Base-by-base conservation (phyloP, 1,140 invertebrate species). In the Vanessa atalanta region DNA sequence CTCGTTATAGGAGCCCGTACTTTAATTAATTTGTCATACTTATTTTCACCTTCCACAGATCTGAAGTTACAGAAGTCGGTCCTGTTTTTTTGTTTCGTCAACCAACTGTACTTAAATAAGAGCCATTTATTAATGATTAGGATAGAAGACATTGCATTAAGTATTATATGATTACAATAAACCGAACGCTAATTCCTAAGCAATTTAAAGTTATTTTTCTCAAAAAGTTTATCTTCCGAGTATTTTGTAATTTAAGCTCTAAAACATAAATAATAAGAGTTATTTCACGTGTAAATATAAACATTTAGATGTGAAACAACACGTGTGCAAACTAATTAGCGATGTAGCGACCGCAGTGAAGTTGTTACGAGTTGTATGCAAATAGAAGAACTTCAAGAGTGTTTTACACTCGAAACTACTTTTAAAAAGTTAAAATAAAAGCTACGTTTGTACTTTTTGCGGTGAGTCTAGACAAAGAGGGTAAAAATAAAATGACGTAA, bases 281-380 rank as follows among this genome's bases (percentile, higher is more conserved):
- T 6, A 65, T 15, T 48, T n/a, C 12, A 48, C 47, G 9, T 43
- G 37, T n/a, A 13, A 31, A 16, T 9, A 11, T 12, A 31, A 31
- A 31, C 26, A 6, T n/a, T 20, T 20, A 13, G 20, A 15, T 70
- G 57, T 37, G 23, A 37, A 70, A 26, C 53, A 47, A 47, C 69
- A 70, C 69, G 69, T 70, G 69, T 63, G 69, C 60, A 43, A 70
- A 70, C 69, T 70, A 70, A 70, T 70, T 70, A 70, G 23, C 43
- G 20, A 48, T 23, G 68, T 26, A 48, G 20, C 67, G 53, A 50
- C 51, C 26, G 55, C 55, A 60, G 15, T 14, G n/a, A 43, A 68
- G 65, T 68, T 68, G n/a, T 60, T 26, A 26, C 16, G n/a, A 55
- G 65, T 66, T 66, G 13, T 47, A 51, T 20, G 65, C 31, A 68